Percentiles rank a stretch among this genome's conserved stretches.
Evolutionary conservation across 2,888 invertebrate species (phyloP).

Genomic region (Zaprionus bogoriensis): DNA sequence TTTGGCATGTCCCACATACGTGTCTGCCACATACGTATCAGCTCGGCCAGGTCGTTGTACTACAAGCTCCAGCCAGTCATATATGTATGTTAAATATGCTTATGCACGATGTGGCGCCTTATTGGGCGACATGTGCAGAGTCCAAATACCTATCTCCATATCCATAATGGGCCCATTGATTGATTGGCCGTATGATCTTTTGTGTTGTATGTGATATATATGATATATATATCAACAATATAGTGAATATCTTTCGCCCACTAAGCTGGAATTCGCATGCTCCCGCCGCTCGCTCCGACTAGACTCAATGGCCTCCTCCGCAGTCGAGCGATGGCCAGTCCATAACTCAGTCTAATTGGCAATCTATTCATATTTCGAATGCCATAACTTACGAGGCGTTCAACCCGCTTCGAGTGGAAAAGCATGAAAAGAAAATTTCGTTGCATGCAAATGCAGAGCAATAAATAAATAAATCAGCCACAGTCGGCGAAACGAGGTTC

Average conservation of each 20-base stretch:
- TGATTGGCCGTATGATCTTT: background rate
- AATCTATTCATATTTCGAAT: conserved; percentile 41
- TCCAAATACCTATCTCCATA: too few relatives aligned
- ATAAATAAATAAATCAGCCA: conserved; percentile 56
- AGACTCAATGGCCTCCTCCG: conserved; percentile 1
- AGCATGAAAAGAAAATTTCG: conserved; percentile 32
- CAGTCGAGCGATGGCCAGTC: conserved; percentile 17
- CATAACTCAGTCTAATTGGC: conserved; percentile 49
- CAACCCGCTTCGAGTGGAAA: conserved; percentile 37
- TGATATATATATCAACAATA: background rate
- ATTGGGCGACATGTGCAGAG: too few relatives aligned
- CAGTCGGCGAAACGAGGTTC: conserved; percentile 43
- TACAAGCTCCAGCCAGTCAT: too few relatives aligned
- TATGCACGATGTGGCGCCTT: too few relatives aligned
- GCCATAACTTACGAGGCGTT: conserved; percentile 51
- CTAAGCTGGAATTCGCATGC: too few relatives aligned
- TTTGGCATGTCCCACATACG: too few relatives aligned
- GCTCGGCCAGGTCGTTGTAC: background rate
- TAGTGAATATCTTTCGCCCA: background rate
- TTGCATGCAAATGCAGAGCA: conserved; percentile 19
- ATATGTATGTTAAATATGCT: too few relatives aligned
- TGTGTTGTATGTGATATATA: background rate
- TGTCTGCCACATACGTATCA: background rate
- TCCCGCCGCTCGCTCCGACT: background rate
- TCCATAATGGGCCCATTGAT: background rate